Evolutionary conservation across 2,888 invertebrate genomes (phyloP).

Genomic region (Microdon myrmicae): DNA sequence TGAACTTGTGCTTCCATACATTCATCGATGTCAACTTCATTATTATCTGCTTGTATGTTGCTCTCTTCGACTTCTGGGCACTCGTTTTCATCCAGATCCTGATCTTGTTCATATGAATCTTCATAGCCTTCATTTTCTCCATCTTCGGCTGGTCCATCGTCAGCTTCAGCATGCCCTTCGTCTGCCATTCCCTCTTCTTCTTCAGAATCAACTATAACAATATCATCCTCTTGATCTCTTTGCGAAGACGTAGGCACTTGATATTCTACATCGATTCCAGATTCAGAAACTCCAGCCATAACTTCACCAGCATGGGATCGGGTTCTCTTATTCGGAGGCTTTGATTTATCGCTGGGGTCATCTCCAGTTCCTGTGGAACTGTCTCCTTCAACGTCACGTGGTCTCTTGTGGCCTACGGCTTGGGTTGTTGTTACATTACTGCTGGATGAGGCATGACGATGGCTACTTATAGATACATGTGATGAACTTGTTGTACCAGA

Average conservation of each 20-base stretch:
- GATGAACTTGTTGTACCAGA: constrained; percentile 63
- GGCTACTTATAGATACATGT: constrained; percentile 65
- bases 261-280: constrained; percentile 75
- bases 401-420: constrained; percentile 70
- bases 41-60: constrained; percentile 71
- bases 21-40: constrained; percentile 75
- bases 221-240: constrained; percentile 86
- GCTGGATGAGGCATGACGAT: constrained; percentile 70
- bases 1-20: constrained; percentile 74
- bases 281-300: constrained; percentile 70
- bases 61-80: constrained; percentile 68
- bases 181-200: constrained; percentile 72
- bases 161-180: constrained; percentile 70
- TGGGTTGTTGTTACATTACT: constrained; percentile 78
- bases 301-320: constrained; percentile 61
- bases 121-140: constrained; percentile 72
- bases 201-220: constrained; percentile 82
- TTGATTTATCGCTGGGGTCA: constrained; percentile 62
- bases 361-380: constrained; percentile 68
- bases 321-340: constrained; percentile 62
- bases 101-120: constrained; percentile 68
- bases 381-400: constrained; percentile 71
- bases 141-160: constrained; percentile 67
- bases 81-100: constrained; percentile 71
- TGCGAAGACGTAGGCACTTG: constrained; percentile 89